These are phyloP conservation scores for Brachyhypopomus gauderio DNA, from an alignment of 2,113 vertebrate genomes.

Conservation along the genomic window DNA sequence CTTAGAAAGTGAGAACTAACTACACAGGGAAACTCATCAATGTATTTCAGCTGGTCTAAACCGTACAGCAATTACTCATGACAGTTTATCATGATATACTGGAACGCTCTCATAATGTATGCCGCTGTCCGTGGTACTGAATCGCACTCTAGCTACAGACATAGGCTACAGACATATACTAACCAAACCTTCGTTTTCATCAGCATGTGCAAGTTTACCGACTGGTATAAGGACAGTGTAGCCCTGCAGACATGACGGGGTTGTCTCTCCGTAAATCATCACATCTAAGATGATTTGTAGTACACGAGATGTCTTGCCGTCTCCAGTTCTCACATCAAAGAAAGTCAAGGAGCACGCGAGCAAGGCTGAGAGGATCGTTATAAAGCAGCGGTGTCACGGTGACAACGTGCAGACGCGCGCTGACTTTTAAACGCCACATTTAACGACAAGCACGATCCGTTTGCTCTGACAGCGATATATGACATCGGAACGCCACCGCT, in stretches of 20 bases:
- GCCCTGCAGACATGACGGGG: too few relatives aligned
- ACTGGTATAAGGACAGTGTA: not conserved
- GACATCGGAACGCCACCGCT: too few relatives aligned
- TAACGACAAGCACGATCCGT: not conserved
- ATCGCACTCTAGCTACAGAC: not conserved
- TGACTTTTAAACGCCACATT: constrained; percentile 1
- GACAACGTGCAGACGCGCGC: constrained; percentile 8
- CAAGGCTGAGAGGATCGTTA: not conserved
- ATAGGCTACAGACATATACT: not conserved
- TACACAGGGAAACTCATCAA: too few relatives aligned
- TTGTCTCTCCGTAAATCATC: not conserved
- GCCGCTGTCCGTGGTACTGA: constrained; percentile 2
- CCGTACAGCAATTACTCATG: too few relatives aligned
- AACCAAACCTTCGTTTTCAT: too few relatives aligned
- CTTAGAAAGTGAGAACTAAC: too few relatives aligned
- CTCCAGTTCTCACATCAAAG: not conserved
- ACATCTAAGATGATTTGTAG: not conserved
- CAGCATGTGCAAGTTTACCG: too few relatives aligned
- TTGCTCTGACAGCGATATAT: not conserved
- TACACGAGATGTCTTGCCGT: not conserved
- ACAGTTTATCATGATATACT: too few relatives aligned
- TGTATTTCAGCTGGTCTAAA: too few relatives aligned
- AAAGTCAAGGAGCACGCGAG: not conserved
- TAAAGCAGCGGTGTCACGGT: not conserved
- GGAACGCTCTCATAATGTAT: not conserved